Conservation (phyloP, 1,140 invertebrate genomes). For the Bombus affinis region DNA sequence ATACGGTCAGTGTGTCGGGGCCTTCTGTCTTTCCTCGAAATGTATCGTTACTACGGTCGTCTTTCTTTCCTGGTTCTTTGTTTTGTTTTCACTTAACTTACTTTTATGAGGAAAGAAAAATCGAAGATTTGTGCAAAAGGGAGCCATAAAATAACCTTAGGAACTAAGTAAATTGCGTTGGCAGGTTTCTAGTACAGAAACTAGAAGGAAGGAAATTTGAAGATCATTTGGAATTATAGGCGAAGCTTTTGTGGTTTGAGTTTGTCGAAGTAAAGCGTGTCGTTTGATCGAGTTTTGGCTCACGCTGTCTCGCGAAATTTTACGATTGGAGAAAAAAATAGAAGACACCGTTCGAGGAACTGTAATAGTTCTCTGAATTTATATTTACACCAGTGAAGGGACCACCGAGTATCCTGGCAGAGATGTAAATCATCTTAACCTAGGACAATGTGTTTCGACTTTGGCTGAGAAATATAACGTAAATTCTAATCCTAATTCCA, state of each 20-base stretch:
- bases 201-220: too few species aligned
- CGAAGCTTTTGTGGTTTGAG: too few species aligned
- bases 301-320: neutral
- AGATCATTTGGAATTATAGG: too few species aligned
- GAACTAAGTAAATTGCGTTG: too few species aligned
- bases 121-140: too few species aligned
- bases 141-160: too few species aligned
- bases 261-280: too few species aligned
- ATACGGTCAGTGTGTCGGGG: constrained; percentile 43
- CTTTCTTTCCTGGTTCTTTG: neutral
- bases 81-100: neutral
- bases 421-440: constrained; percentile 26
- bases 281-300: neutral
- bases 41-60: neutral
- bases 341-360: constrained; percentile 5
- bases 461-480: constrained; percentile 12
- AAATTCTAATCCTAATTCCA: too few species aligned
- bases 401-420: neutral
- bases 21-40: constrained; percentile 36
- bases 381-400: constrained; percentile 5
- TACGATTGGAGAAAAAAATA: constrained; percentile 1
- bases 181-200: too few species aligned
- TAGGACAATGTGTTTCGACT: constrained; percentile 7
- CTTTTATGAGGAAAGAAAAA: too few species aligned
- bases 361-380: neutral